phyloP scores from a whole-genome alignment of 2,797 vertebrate species.

The Glyptemys insculpta region DNA sequence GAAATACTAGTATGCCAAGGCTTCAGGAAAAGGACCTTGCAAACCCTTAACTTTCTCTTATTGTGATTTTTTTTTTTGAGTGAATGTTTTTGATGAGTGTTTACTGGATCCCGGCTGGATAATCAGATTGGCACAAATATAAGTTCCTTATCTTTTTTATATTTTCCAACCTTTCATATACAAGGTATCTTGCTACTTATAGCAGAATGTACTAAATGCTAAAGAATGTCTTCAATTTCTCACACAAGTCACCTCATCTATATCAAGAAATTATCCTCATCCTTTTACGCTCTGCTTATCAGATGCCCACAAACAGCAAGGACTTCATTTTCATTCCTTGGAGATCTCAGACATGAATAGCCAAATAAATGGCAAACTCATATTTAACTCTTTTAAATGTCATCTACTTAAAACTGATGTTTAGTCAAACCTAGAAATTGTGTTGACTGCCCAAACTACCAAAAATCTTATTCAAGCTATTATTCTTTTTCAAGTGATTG shows the following conservation, averaged over 20 bases:
- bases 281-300: slow-evolving; percentile 16
- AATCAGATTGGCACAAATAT: background rate
- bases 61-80: background rate
- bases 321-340: slow-evolving; percentile 48
- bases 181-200: background rate
- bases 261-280: background rate
- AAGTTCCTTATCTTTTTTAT: background rate
- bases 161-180: background rate
- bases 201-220: background rate
- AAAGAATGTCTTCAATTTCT: background rate
- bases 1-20: background rate
- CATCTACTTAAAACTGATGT: slow-evolving; percentile 11
- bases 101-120: background rate
- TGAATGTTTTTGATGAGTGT: background rate
- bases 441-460: background rate
- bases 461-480: background rate
- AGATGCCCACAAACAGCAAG: slow-evolving; percentile 33
- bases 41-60: background rate
- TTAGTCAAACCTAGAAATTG: slow-evolving; percentile 19
- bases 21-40: background rate
- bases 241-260: background rate
- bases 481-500: background rate
- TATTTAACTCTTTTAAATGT: slow-evolving; percentile 53
- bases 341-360: background rate
- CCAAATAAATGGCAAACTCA: slow-evolving; percentile 43